Conservation (phyloP, 1,140 invertebrate genomes). For the Nymphalis io region DNA sequence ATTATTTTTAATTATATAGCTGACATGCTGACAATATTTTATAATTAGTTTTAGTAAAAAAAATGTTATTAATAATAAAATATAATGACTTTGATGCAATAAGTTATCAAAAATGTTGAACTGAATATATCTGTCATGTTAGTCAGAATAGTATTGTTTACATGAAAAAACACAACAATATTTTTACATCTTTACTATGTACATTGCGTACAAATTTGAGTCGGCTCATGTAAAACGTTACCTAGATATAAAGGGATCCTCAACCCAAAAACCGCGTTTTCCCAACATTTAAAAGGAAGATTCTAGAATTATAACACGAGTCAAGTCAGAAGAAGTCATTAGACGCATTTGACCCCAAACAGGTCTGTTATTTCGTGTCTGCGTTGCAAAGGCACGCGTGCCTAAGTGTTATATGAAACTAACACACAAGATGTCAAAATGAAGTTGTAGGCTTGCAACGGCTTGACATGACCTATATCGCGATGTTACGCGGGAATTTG, state of each 20-base stretch:
- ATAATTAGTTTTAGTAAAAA: no score
- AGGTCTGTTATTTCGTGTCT: slow-evolving; percentile 2
- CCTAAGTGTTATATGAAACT: slow-evolving; percentile 18
- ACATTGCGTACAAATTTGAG: no score
- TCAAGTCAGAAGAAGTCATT: not conserved
- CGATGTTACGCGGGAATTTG: not conserved
- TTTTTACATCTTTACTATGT: no score
- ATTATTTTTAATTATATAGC: no score
- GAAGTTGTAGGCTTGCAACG: not conserved
- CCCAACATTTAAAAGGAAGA: not conserved
- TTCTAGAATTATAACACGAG: slow-evolving; percentile 5
- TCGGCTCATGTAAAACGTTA: no score
- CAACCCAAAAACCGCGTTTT: slow-evolving; percentile 7
- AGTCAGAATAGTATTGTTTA: no score
- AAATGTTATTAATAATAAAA: no score
- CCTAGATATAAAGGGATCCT: not conserved
- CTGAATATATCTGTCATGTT: no score
- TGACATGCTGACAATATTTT: no score
- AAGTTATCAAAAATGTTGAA: no score
- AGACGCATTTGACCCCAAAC: not conserved
- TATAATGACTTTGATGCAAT: no score
- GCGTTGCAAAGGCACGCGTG: slow-evolving; percentile 23
- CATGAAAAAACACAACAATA: no score
- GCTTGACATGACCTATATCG: not conserved
- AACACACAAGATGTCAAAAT: slow-evolving; percentile 18